Percentiles rank a stretch among this genome's conserved stretches.
Conservation (phyloP, 2,888 invertebrate genomes). For the Apantesis nais region DNA sequence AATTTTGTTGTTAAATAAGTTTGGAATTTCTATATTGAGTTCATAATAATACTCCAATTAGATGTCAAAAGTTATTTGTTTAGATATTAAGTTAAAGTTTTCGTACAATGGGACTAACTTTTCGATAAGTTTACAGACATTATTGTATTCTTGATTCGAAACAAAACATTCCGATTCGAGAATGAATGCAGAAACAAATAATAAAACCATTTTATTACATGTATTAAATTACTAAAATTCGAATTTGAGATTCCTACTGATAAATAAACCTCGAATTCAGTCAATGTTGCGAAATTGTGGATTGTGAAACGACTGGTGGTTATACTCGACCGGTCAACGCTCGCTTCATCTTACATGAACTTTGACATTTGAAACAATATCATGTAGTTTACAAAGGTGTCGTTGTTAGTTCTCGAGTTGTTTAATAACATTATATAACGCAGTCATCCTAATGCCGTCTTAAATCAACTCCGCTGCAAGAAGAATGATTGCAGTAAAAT, state of each 20-base stretch:
- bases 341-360: slow-evolving; percentile 54
- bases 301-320: slow-evolving; percentile 48
- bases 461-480: slow-evolving; percentile 16
- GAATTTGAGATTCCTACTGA: slow-evolving; percentile 21
- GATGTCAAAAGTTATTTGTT: background rate
- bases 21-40: background rate
- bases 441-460: slow-evolving; percentile 14
- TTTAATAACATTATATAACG: slow-evolving; percentile 20
- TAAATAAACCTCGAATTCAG: slow-evolving; percentile 34
- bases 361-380: slow-evolving; percentile 55
- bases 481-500: slow-evolving; percentile 38
- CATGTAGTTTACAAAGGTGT: slow-evolving; percentile 13
- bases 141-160: background rate
- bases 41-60: background rate
- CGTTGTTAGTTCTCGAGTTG: slow-evolving; percentile 18
- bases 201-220: background rate
- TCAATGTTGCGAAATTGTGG: slow-evolving; percentile 48
- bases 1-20: background rate
- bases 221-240: background rate
- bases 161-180: background rate
- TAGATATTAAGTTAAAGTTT: background rate
- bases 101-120: background rate
- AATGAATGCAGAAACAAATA: background rate
- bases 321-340: slow-evolving; percentile 55
- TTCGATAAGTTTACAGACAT: background rate